Conservation (phyloP, 1,140 invertebrate genomes). For the Phymorhynchus buccinoides region DNA sequence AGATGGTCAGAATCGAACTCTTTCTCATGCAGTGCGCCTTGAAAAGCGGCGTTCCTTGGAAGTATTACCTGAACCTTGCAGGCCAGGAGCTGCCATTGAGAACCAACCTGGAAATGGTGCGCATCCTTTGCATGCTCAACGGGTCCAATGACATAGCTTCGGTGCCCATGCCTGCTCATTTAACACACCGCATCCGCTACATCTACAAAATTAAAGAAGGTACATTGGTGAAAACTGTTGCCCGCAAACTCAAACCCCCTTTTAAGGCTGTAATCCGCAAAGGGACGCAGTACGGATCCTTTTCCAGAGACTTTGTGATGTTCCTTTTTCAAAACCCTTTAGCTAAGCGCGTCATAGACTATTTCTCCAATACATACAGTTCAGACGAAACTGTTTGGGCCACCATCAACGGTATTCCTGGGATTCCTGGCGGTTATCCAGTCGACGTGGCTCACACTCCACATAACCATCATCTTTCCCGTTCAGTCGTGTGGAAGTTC, state of each 20-base stretch:
- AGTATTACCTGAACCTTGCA: conserved; percentile 68
- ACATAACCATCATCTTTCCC: conserved; percentile 38
- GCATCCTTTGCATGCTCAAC: conserved; percentile 56
- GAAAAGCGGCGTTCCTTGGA: conserved; percentile 54
- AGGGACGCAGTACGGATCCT: conserved; percentile 57
- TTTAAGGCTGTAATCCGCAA: conserved; percentile 53
- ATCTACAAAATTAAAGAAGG: conserved; percentile 31
- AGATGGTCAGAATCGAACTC: conserved; percentile 33
- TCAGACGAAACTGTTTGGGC: conserved; percentile 61
- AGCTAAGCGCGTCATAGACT: conserved; percentile 47
- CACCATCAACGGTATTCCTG: conserved; percentile 53
- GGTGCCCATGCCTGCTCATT: conserved; percentile 41
- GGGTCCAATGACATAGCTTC: conserved; percentile 63
- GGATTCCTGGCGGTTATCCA: conserved; percentile 55
- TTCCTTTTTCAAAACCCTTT: conserved; percentile 51
- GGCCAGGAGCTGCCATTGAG: conserved; percentile 67
- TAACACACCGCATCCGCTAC: conserved; percentile 42
- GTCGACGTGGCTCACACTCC: conserved; percentile 42
- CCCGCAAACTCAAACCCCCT: conserved; percentile 43
- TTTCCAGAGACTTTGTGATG: conserved; percentile 55
- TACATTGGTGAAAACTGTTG: conserved; percentile 42
- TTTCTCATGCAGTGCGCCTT: conserved; percentile 42
- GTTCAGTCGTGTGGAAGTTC: conserved; percentile 35
- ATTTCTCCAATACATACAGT: conserved; percentile 55
- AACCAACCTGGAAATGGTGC: conserved; percentile 65